phyloP scores from a whole-genome alignment of 2,888 invertebrate genomes.

The Teleogryllus oceanicus region DNA sequence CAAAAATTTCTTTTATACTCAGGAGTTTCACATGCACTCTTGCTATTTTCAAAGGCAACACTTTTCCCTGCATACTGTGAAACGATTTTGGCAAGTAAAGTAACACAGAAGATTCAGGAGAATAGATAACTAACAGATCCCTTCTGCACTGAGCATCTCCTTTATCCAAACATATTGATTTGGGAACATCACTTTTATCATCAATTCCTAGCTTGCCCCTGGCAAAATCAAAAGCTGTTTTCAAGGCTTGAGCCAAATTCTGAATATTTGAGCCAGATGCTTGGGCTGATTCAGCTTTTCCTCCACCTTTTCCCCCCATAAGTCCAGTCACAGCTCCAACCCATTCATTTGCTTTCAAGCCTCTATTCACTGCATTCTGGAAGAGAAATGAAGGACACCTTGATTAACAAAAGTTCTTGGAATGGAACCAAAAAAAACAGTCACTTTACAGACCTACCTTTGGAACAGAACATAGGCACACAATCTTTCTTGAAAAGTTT shows the following conservation, averaged over 20 bases:
- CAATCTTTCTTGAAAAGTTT: slow-evolving; percentile 90
- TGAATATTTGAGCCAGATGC: slow-evolving; percentile 82
- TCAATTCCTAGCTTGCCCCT: slow-evolving; percentile 58
- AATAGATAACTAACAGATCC: neutral
- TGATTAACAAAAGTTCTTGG: neutral
- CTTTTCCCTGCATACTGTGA: neutral
- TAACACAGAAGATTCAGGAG: neutral
- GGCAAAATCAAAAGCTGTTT: slow-evolving; percentile 78
- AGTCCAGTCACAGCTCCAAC: slow-evolving; percentile 71
- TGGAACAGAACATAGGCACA: slow-evolving; percentile 84
- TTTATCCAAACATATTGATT: neutral
- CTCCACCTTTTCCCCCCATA: slow-evolving; percentile 94
- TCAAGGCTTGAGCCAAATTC: slow-evolving; percentile 68
- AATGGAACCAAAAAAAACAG: neutral
- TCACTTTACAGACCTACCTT: slow-evolving; percentile 51
- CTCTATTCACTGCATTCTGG: slow-evolving; percentile 49
- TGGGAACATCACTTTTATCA: slow-evolving; percentile 28
- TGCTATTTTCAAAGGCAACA: neutral
- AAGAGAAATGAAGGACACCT: slow-evolving; percentile 23
- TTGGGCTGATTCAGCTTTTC: slow-evolving; percentile 93
- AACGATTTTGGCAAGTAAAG: neutral
- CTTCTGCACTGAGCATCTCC: neutral
- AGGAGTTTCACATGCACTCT: neutral
- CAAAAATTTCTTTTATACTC: neutral
- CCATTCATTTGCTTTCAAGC: slow-evolving; percentile 95